Evolutionary conservation across 30 jellyfish, hydroid and myxozoan genomes (phyloP).

Genomic region (Cassiopea andromeda): DNA sequence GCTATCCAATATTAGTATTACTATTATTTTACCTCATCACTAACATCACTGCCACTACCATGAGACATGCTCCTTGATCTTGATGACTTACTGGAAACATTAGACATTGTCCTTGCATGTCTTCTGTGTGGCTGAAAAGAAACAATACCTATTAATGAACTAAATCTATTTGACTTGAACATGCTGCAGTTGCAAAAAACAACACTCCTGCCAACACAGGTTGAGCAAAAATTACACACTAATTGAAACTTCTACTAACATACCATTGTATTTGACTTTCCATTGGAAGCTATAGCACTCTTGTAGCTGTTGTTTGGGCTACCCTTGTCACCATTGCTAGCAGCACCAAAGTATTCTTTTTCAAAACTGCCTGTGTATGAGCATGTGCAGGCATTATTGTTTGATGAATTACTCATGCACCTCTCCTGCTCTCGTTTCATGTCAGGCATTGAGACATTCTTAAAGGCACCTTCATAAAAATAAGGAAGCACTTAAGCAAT

Average conservation of each 20-base stretch:
- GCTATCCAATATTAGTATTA: too few relatives aligned
- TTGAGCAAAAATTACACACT: too few relatives aligned
- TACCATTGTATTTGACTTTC: constrained; percentile 41
- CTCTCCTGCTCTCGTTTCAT: constrained; percentile 62
- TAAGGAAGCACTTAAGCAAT: neutral
- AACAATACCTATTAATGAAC: neutral
- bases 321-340: constrained; percentile 35
- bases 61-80: constrained; percentile 68
- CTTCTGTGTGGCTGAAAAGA: constrained; percentile 60
- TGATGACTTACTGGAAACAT: constrained; percentile 45
- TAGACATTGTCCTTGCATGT: constrained; percentile 54
- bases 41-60: constrained; percentile 53
- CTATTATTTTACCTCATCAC: neutral
- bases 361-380: constrained; percentile 63
- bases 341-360: constrained; percentile 36
- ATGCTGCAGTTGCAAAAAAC: too few relatives aligned
- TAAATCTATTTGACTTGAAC: too few relatives aligned
- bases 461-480: constrained; percentile 23
- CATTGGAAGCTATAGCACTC: constrained; percentile 6
- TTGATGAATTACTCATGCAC: constrained; percentile 76
- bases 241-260: neutral
- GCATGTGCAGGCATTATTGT: constrained; percentile 71
- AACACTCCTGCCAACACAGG: too few relatives aligned
- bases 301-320: constrained; percentile 69
- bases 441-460: constrained; percentile 43